phyloP scores from a whole-genome alignment of 2,888 invertebrate species.

The Ecliptopera silaceata region DNA sequence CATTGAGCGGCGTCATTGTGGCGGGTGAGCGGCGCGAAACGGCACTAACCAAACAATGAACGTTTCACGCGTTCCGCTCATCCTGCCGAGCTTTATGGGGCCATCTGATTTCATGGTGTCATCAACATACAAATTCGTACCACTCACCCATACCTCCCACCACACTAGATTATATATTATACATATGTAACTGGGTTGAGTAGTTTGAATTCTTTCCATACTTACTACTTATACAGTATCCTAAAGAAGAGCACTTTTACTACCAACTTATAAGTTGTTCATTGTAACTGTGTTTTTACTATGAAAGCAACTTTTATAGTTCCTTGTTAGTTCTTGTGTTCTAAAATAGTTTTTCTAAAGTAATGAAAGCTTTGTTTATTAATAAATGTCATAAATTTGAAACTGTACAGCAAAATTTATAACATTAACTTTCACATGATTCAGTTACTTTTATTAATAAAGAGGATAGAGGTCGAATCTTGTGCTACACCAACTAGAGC shows the following conservation, averaged over 20 bases:
- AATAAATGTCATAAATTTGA: not conserved
- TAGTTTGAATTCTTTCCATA: too few relatives aligned
- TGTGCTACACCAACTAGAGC: too few relatives aligned
- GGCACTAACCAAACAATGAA: constrained; percentile 59
- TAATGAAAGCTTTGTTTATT: not conserved
- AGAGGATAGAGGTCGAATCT: too few relatives aligned
- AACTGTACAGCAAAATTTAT: not conserved
- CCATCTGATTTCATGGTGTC: constrained; percentile 62
- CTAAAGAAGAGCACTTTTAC: too few relatives aligned
- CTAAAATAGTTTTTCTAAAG: not conserved
- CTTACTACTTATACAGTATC: too few relatives aligned
- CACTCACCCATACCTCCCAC: not conserved
- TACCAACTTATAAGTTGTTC: too few relatives aligned
- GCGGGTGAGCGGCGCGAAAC: constrained; percentile 64
- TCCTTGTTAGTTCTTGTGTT: not conserved
- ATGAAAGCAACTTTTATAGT: not conserved
- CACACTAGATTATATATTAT: too few relatives aligned
- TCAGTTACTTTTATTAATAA: too few relatives aligned
- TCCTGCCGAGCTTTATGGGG: constrained; percentile 64
- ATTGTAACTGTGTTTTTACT: too few relatives aligned
- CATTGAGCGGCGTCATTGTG: constrained; percentile 51
- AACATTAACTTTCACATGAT: not conserved
- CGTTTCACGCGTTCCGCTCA: constrained; percentile 66
- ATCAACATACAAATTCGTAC: constrained; percentile 22
- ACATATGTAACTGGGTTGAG: not conserved